phyloP scores from a whole-genome alignment of 1,140 invertebrate genomes.

The Phthorimaea operculella region DNA sequence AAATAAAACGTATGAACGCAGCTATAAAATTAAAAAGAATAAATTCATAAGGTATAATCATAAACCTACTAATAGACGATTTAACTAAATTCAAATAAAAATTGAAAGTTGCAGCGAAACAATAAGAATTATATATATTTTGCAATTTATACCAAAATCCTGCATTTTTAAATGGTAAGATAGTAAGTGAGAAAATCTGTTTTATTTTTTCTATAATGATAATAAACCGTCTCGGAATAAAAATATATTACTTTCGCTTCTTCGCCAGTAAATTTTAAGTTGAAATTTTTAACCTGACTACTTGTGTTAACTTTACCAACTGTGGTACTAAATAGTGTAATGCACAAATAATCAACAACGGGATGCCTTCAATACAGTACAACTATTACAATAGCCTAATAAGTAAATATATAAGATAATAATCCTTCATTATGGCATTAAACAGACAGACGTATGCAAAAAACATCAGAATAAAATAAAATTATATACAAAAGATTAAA shows the following conservation, averaged over 20 bases:
- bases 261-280: constrained; percentile 53
- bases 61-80: neutral
- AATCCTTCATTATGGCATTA: constrained; percentile 28
- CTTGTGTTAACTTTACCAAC: constrained; percentile 46
- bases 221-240: constrained; percentile 19
- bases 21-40: constrained; percentile 32
- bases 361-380: constrained; percentile 64
- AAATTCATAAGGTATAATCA: constrained; percentile 1
- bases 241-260: constrained; percentile 42
- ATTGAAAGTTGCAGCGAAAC: constrained; percentile 46
- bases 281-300: constrained; percentile 33
- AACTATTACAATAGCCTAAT: constrained; percentile 61
- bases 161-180: constrained; percentile 64
- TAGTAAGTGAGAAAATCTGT: constrained; percentile 54
- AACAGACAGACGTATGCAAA: neutral
- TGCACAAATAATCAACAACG: constrained; percentile 56
- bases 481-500: neutral
- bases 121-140: constrained; percentile 41
- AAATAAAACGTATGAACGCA: constrained; percentile 28
- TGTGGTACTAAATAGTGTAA: constrained; percentile 63
- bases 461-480: neutral
- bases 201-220: constrained; percentile 24
- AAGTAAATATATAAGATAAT: constrained; percentile 50
- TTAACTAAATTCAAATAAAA: constrained; percentile 17
- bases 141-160: constrained; percentile 67